Percentiles rank a stretch among this genome's conserved stretches.
These are phyloP conservation scores for Zosterops borbonicus DNA, from an alignment of 2,113 vertebrate genomes.

Conservation along the genomic window DNA sequence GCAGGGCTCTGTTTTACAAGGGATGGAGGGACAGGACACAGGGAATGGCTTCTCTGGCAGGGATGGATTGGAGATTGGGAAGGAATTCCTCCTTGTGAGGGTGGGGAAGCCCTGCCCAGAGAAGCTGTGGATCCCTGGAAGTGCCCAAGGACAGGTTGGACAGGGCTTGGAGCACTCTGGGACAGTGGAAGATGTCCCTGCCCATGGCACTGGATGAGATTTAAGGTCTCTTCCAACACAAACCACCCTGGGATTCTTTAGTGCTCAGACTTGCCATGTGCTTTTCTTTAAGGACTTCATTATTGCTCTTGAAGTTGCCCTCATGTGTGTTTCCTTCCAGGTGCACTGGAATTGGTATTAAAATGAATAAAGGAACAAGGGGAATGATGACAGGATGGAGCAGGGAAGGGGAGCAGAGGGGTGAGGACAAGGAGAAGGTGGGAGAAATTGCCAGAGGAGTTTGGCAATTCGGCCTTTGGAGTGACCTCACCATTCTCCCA, in stretches of 20 bases:
- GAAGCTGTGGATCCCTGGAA: background rate
- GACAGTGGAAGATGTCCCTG: rapidly evolving
- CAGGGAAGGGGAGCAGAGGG: constrained; percentile 5
- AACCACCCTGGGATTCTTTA: background rate
- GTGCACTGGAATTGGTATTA: background rate
- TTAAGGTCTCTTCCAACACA: background rate
- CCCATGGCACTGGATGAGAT: background rate
- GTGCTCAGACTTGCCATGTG: background rate
- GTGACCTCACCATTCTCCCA: constrained; percentile 56
- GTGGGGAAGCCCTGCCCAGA: background rate
- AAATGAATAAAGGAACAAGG: background rate
- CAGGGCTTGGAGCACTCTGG: rapidly evolving
- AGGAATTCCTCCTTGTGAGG: rapidly evolving
- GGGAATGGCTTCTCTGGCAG: background rate
- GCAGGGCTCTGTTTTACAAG: background rate
- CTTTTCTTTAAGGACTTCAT: background rate
- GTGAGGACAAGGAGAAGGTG: constrained; percentile 32
- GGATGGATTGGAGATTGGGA: rapidly evolving
- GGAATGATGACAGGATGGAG: background rate
- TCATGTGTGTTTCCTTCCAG: background rate
- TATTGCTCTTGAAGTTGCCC: background rate
- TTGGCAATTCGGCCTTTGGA: background rate
- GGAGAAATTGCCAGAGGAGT: constrained; percentile 1
- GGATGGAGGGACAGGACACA: background rate
- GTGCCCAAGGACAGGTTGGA: background rate